Evolutionary conservation across 1,140 invertebrate genomes (phyloP), one percentile per base, ranked within the genome.

Genomic region (Bombus difficillimus): DNA sequence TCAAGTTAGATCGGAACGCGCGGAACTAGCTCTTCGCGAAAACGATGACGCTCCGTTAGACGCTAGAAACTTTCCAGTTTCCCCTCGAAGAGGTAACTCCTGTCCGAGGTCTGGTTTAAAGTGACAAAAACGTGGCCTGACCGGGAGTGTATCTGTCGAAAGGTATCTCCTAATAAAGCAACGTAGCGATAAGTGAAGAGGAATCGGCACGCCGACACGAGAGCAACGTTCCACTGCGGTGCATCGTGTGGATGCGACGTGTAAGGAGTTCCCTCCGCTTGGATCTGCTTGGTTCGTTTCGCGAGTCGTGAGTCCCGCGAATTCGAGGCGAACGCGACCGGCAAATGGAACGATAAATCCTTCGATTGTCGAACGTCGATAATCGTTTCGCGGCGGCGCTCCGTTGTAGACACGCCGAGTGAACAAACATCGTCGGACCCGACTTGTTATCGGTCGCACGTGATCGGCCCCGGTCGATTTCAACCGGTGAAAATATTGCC

Each of bases 311-410:
- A 59, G 53, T 32, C 57, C 57, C 72, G 68, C 72, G 83, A 91
- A 91, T 91, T 86, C 86, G 88, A 83, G 39, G 47, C 74, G n/a
- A 80, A 71, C 62, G 41, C 39, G 69, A 47, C 66, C 84, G 77
- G 78, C 89, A 85, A 91, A 87, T 90, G 90, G 88, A 90, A 91
- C 91, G 91, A 92, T 92, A 92, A 93, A 93, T 92, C 88, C 87
- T 90, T 85, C 89, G 90, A 91, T 93, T 89, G 92, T 91, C 88
- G 86, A 89, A 86, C 87, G 75, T 88, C 89, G 92, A 92, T 93
- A 93, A 91, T 92, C 91, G 89, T 89, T 88, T 39, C 89, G 86
- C 81, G 68, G 77, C 47, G 90, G 88, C 85, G 90, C 88, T 86
- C 84, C 66, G 62, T 74, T 83, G 82, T 87, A 89, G 88, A 90